phyloP scores from a whole-genome alignment of 30 jellyfish, hydroid and myxozoan species.

The Hydra vulgaris region DNA sequence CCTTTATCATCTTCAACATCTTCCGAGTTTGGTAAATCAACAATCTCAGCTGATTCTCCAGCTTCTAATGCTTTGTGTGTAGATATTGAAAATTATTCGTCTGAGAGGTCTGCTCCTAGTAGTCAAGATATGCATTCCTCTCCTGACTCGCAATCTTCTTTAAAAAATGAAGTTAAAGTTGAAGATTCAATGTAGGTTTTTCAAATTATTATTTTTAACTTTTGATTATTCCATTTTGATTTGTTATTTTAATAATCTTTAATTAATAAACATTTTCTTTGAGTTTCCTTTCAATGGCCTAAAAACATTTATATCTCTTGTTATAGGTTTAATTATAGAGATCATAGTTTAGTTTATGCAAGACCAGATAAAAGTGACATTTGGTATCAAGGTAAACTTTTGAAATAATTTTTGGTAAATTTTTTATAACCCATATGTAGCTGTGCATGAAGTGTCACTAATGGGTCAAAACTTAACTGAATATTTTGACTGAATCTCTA shows the following conservation, averaged over 20 bases:
- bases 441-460: too few species aligned
- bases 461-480: too few species aligned
- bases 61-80: not conserved
- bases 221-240: too few species aligned
- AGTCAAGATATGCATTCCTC: not conserved
- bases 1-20: not conserved
- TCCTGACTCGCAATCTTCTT: not conserved
- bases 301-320: not conserved
- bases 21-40: not conserved
- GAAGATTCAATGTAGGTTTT: not conserved
- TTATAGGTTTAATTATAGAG: slow-evolving; percentile 28
- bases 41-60: not conserved
- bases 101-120: not conserved
- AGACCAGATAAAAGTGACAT: slow-evolving; percentile 77
- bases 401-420: too few species aligned
- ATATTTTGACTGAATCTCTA: too few species aligned
- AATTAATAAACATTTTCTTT: too few species aligned
- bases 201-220: not conserved
- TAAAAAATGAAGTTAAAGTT: not conserved
- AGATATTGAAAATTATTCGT: not conserved
- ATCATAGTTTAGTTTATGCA: slow-evolving; percentile 44
- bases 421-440: not conserved
- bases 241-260: too few species aligned
- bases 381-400: slow-evolving; percentile 67
- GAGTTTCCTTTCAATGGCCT: not conserved